These are phyloP conservation scores for Holocentrus rufus DNA, from an alignment of 2,797 vertebrate genomes.

Conservation along the genomic window DNA sequence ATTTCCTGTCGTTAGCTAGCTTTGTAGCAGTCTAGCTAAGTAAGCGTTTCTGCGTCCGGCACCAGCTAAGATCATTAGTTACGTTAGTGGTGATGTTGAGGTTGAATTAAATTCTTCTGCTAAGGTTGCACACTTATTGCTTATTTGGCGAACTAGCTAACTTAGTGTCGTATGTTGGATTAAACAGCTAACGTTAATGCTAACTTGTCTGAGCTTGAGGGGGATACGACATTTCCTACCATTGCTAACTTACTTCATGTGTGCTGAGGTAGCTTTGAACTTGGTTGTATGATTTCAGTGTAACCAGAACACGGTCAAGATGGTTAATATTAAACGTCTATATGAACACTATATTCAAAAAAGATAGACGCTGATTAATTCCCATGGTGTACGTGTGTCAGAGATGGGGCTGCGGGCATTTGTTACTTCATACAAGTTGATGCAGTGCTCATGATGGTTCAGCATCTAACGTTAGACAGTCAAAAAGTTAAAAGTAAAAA, in stretches of 20 bases:
- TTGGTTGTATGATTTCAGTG: background rate
- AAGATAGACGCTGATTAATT: background rate
- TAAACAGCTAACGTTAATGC: constrained; percentile 39
- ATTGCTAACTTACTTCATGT: background rate
- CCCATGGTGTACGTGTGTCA: background rate
- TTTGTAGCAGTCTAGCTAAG: constrained; percentile 34
- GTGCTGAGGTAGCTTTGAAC: background rate
- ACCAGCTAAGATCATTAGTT: too few relatives aligned
- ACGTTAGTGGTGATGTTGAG: accelerated
- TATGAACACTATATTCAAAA: background rate
- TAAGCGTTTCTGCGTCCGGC: constrained; percentile 1
- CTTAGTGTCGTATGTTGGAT: constrained; percentile 38
- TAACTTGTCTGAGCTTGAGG: constrained; percentile 32
- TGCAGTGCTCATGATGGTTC: constrained; percentile 25
- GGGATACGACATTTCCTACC: constrained; percentile 4
- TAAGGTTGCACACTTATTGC: background rate
- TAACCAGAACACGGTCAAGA: background rate
- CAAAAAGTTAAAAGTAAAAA: background rate
- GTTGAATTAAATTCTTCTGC: background rate
- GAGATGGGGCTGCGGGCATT: constrained; percentile 10
- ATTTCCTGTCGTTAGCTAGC: constrained; percentile 73
- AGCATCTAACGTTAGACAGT: constrained; percentile 22
- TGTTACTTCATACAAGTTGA: constrained; percentile 44
- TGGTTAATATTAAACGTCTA: background rate
- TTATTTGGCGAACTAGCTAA: constrained; percentile 25